phyloP scores from a whole-genome alignment of 2,797 vertebrate species.

The Limosa lapponica region DNA sequence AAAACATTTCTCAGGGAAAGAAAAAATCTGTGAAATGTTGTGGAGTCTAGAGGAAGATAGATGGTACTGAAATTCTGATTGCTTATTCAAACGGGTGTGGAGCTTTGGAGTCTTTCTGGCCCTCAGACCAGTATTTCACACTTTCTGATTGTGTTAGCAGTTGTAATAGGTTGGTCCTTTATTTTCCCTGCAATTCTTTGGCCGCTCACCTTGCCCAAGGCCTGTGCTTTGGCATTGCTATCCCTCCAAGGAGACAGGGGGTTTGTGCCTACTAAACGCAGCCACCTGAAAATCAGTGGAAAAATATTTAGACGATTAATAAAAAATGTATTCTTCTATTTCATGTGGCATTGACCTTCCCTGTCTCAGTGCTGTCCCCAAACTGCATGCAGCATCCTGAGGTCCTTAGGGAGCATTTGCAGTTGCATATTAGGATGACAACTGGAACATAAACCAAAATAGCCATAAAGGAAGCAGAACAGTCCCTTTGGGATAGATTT shows the following conservation, averaged over 20 bases:
- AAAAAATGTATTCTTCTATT: background rate
- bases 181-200: background rate
- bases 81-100: background rate
- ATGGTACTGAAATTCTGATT: background rate
- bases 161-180: background rate
- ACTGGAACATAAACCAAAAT: constrained; percentile 16
- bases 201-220: background rate
- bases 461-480: background rate
- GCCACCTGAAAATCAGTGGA: background rate
- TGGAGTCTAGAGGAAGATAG: background rate
- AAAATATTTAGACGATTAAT: background rate
- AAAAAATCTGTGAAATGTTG: constrained; percentile 9
- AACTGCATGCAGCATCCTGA: background rate
- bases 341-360: background rate
- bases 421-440: background rate
- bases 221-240: rapidly evolving
- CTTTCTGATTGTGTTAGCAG: background rate
- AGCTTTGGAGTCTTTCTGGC: background rate
- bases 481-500: background rate
- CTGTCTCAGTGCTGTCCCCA: background rate
- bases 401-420: background rate
- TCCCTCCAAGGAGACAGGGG: background rate
- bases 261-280: background rate
- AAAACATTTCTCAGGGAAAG: constrained; percentile 65
- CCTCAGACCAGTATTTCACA: background rate